phyloP scores from a whole-genome alignment of 1,140 invertebrate species.

The Papilio aristodemus region DNA sequence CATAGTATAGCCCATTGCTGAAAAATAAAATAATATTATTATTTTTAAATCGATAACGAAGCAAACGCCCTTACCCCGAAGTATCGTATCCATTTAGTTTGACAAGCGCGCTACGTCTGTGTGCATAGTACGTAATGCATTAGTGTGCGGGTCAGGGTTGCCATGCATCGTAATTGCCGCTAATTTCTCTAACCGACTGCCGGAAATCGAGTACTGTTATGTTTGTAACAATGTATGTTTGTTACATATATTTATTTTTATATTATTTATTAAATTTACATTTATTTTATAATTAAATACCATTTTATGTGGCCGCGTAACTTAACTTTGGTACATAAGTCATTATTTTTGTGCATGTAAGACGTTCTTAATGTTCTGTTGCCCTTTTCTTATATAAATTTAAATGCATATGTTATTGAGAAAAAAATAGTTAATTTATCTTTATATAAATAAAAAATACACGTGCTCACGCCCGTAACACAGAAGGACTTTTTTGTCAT shows the following conservation, averaged over 20 bases:
- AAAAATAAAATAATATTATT: not conserved
- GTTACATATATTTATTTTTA: not conserved
- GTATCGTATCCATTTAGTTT: conserved; percentile 76
- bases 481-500: too few species aligned
- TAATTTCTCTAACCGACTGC: conserved; percentile 37
- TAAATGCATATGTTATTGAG: too few species aligned
- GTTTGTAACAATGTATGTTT: too few species aligned
- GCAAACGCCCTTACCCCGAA: conserved; percentile 42
- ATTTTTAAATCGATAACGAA: too few species aligned
- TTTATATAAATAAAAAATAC: too few species aligned
- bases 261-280: not conserved
- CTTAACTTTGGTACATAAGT: too few species aligned
- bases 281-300: not conserved
- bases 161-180: conserved; percentile 26
- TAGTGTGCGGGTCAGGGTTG: conserved; percentile 60
- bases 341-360: too few species aligned
- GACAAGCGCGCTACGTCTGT: conserved; percentile 64
- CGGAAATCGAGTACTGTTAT: not conserved
- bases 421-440: too few species aligned
- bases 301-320: not conserved
- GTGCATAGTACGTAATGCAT: conserved; percentile 44
- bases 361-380: too few species aligned
- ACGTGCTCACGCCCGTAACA: too few species aligned
- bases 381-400: too few species aligned
- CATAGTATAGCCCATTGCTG: too few species aligned